These are phyloP conservation scores for Pterocles orientalis DNA, from an alignment of 2,113 vertebrate genomes.

Conservation along the genomic window DNA sequence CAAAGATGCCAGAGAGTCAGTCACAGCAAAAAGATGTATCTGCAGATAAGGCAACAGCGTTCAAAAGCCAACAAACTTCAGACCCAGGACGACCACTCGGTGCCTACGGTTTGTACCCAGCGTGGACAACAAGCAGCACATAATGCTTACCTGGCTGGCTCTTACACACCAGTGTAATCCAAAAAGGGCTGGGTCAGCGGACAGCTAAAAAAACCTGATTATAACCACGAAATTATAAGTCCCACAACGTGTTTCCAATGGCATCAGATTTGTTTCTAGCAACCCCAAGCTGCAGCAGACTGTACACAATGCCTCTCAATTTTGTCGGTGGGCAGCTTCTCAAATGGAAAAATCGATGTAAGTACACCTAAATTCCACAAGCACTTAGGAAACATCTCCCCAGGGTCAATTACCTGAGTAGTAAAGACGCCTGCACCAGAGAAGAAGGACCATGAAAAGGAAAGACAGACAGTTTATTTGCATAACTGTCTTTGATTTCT, in stretches of 20 bases:
- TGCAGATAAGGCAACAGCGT: background rate
- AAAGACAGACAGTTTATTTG: background rate
- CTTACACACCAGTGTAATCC: background rate
- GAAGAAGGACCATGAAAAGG: background rate
- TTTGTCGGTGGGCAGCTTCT: background rate
- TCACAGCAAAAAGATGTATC: background rate
- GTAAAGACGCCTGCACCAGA: background rate
- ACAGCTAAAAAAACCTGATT: background rate
- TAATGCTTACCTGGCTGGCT: background rate
- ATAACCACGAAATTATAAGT: background rate
- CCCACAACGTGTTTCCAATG: background rate
- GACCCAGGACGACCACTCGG: background rate
- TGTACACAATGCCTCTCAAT: background rate
- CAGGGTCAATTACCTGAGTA: background rate
- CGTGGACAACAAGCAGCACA: accelerated
- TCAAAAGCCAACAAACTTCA: background rate
- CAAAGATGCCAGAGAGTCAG: background rate
- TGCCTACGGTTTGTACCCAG: background rate
- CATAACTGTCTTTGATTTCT: background rate
- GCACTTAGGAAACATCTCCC: background rate
- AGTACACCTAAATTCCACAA: slow-evolving; percentile 38
- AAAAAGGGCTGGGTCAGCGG: background rate
- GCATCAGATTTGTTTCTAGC: background rate
- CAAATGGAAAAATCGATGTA: slow-evolving; percentile 23
- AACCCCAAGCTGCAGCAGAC: background rate